Evolutionary conservation across 1,140 invertebrate genomes (phyloP), one percentile per base, ranked within the genome.

Genomic region (Acromyrmex echinatior): DNA sequence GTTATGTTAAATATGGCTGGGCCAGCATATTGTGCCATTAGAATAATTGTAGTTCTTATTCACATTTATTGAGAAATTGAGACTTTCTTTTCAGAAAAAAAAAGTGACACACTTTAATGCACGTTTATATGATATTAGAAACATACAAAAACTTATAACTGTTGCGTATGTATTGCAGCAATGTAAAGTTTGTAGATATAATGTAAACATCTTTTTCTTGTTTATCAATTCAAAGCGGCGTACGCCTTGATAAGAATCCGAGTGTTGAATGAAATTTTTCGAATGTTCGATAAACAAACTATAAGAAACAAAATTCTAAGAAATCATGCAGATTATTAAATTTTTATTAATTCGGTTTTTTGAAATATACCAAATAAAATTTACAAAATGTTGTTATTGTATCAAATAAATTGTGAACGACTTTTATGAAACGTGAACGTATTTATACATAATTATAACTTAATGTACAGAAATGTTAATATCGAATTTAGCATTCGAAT

Each of bases 221-320:
- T 74, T 81, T 81, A 81, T 71, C 78, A 66, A 35, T 60, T 56
- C 21, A 81, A 81, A 81, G 49, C 28, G n/a, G 14, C 5, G 5
- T 45, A 65, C 9, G 25, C 39, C 1, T 66, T 66, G 65, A 81
- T 81, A 81, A 81, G 49, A 70, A 81, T 70, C 9, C 63, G 21
- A 49, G 49, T n/a, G 18, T 14, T 39, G 5, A 28, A 7, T 56
- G 10, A 18, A 12, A 70, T 35, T 25, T 25, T 39, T 35, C n/a
- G n/a, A 39, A 0, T 5, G 9, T 35, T 25, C 12, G 1, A 45
- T 16, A 51, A 25, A 39, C 6, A 6, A 58, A 25, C 6, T 10
- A n/a, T 53, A 65, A 31, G 16, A 28, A 7, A 28, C 28, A 45
- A 49, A 49, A 65, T 14, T n/a, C 3, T 14, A 31, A 12, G 2